Base-by-base conservation (phyloP, 2,888 invertebrate genomes). In the Elmis aenea region DNA sequence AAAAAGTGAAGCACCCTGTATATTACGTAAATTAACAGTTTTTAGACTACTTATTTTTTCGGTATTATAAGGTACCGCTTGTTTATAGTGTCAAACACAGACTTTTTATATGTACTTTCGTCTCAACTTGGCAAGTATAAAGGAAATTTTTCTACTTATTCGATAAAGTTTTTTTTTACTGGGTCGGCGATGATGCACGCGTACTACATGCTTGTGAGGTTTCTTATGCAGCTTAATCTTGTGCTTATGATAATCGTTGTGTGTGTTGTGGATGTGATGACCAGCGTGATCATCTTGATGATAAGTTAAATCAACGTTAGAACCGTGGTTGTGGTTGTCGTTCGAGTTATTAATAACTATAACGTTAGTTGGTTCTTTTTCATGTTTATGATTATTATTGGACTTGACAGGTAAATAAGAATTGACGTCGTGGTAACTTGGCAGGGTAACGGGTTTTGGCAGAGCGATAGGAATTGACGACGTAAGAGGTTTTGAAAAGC, bases 271-370 rank as follows among this genome's bases (percentile, higher is more conserved):
- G 4, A 5, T 35, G 8, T 15, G 28, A 27, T 27, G 18, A 8
- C 18, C 18, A 18, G 5, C 5, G 8, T 18, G 18, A 8, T 6
- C 8, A 18, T 18, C 5, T 6, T 8, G 5, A 8, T 18, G 18
- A 5, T 18, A 8, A 8, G 5, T 18, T 8, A 18, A 18, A 6
- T 18, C 18, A 8, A 18, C 3, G 10, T 8, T 5, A 16, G 15
- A 30, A 9, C 24, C 8, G 18, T 18, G 18, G 2, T 46, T 39
- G 14, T 49, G 32, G 38, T 54, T 44, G 26, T 54, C 47, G 34
- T 58, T 58, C 6, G 49, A 50, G 38, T 58, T 58, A 35, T 57
- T 58, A 36, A 58, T 58, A 12, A 55, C 46, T 34, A 57, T 58
- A 9, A 51, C 42, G 37, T 52, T 52, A 3, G 41, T 27, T 2